Percentiles rank a stretch among this genome's conserved stretches.
Conservation (phyloP, 1,140 invertebrate species). For the Atta colombica region DNA sequence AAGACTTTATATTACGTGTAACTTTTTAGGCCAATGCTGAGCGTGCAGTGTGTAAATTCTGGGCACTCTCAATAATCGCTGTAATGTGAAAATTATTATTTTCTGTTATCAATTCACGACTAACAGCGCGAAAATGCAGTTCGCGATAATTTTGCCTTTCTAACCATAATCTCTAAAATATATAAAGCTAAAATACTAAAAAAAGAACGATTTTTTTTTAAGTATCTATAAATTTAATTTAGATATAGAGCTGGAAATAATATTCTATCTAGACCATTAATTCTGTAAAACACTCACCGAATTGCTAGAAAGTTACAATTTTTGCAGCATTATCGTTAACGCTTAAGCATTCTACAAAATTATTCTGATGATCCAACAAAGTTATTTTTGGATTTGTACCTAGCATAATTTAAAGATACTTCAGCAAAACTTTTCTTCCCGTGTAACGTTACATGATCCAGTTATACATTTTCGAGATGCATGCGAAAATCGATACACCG, state of each 20-base stretch:
- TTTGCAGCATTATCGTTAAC: no score
- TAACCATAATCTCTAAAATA: background rate
- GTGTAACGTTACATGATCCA: background rate
- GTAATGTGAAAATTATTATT: background rate
- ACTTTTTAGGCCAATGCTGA: constrained; percentile 3
- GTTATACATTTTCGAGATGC: background rate
- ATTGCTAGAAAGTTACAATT: no score
- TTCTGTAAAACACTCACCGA: no score
- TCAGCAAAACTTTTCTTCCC: no score
- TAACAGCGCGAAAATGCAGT: background rate
- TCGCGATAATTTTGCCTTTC: background rate
- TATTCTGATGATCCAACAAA: no score
- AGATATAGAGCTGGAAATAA: no score
- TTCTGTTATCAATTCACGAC: background rate
- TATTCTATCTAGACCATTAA: no score
- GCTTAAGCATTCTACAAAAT: no score
- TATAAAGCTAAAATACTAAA: background rate
- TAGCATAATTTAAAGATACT: no score
- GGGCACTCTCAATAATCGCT: background rate
- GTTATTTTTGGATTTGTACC: no score
- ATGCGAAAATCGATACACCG: background rate
- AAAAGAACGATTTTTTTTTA: background rate
- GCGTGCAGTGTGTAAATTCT: background rate
- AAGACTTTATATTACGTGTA: background rate
- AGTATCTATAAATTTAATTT: no score